Evolutionary conservation across 2,113 vertebrate species (phyloP).

Genomic region (Microtus ochrogaster): DNA sequence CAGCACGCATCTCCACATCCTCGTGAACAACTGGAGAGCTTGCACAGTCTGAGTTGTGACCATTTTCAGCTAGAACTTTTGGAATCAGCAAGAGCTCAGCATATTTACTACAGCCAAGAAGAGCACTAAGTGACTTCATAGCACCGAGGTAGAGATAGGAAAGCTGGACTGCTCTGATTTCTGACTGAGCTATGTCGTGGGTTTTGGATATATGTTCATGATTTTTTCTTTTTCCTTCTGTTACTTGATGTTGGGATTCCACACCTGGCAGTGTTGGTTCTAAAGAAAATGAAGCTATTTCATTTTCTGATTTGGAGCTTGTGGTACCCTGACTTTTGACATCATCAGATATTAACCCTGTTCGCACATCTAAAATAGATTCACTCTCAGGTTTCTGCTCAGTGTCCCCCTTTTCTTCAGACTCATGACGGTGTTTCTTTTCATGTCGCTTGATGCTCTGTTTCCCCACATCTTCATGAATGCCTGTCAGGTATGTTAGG

Average conservation of each 20-base stretch:
- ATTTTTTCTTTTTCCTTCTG: slow-evolving; percentile 90
- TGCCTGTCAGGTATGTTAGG: slow-evolving; percentile 96
- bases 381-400: slow-evolving; percentile 88
- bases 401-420: slow-evolving; percentile 88
- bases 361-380: slow-evolving; percentile 85
- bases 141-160: slow-evolving; percentile 98
- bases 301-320: slow-evolving; percentile 91
- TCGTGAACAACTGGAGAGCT: slow-evolving; percentile 92
- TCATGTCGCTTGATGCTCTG: slow-evolving; percentile 92
- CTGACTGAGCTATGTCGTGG: slow-evolving; percentile 91
- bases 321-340: slow-evolving; percentile 87
- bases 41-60: slow-evolving; percentile 95
- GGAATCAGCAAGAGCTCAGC: slow-evolving; percentile 96
- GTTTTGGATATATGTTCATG: slow-evolving; percentile 89
- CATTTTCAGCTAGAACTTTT: slow-evolving; percentile 93
- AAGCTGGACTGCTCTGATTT: slow-evolving; percentile 95
- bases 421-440: slow-evolving; percentile 93
- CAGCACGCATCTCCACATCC: slow-evolving; percentile 94
- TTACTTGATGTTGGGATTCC: slow-evolving; percentile 85
- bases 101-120: slow-evolving; percentile 98
- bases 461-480: slow-evolving; percentile 94
- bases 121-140: slow-evolving; percentile 96
- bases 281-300: slow-evolving; percentile 89
- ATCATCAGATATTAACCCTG: slow-evolving; percentile 92
- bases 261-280: slow-evolving; percentile 82